These are phyloP conservation scores for Chauna torquata DNA, from an alignment of 2,113 vertebrate species.

Conservation along the genomic window DNA sequence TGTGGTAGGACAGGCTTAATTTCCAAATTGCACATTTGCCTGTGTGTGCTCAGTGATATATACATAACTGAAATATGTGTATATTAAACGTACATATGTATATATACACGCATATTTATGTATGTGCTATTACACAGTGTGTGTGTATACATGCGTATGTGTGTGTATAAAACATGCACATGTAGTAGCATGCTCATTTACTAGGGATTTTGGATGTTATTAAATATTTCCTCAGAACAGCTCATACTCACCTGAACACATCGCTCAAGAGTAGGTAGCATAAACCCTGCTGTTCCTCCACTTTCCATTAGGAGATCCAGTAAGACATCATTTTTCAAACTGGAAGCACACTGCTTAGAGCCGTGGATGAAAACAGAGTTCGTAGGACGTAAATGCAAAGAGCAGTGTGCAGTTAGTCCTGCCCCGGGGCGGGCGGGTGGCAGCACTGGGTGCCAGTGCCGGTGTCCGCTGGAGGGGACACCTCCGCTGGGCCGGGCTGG, in stretches of 20 bases:
- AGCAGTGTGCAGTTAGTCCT: too few relatives aligned
- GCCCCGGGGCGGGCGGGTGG: neutral
- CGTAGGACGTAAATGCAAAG: neutral
- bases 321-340: too few relatives aligned
- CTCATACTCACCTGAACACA: neutral
- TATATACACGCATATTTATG: too few relatives aligned
- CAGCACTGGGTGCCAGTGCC: neutral
- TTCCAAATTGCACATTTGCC: neutral
- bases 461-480: too few relatives aligned
- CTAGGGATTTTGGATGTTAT: neutral
- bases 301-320: neutral
- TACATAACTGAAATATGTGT: rapidly evolving
- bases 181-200: neutral
- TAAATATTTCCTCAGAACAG: neutral
- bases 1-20: neutral
- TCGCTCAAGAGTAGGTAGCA: neutral
- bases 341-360: neutral
- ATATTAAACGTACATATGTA: rapidly evolving
- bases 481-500: neutral
- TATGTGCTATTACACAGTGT: rapidly evolving
- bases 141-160: neutral
- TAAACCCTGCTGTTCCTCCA: too few relatives aligned
- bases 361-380: neutral
- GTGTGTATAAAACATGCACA: neutral
- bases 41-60: neutral